These are phyloP conservation scores for Chirona hameri DNA, from an alignment of 2,888 invertebrate species.

Conservation along the genomic window DNA sequence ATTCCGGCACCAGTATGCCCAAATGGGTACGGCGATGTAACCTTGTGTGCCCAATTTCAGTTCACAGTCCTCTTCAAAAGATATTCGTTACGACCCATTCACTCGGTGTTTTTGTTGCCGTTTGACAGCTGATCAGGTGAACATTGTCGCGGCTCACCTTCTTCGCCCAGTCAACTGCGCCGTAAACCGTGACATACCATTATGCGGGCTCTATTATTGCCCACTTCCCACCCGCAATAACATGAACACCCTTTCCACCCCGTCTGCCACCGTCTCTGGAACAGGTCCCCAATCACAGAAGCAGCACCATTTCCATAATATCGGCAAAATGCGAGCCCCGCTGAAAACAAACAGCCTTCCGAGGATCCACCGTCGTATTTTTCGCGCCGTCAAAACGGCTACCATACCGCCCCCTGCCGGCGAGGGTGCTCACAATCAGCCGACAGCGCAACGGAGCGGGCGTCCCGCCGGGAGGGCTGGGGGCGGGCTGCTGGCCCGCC, in stretches of 20 bases:
- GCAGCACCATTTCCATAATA: background rate
- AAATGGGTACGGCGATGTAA: too few relatives aligned
- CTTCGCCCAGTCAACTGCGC: too few relatives aligned
- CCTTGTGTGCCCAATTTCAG: too few relatives aligned
- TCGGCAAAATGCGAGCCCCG: background rate
- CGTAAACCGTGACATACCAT: background rate
- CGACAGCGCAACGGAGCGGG: background rate
- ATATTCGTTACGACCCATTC: too few relatives aligned
- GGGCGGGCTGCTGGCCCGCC: background rate
- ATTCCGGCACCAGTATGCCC: too few relatives aligned
- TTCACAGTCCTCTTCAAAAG: too few relatives aligned
- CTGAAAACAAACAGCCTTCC: slow-evolving; percentile 5
- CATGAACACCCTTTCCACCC: background rate
- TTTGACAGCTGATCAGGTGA: too few relatives aligned
- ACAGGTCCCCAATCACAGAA: background rate
- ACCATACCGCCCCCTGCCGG: background rate
- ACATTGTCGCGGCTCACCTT: too few relatives aligned
- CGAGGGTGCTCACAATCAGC: background rate
- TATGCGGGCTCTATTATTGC: background rate
- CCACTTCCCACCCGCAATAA: background rate
- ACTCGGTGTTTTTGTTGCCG: too few relatives aligned
- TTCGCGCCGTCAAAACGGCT: background rate
- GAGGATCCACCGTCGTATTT: background rate
- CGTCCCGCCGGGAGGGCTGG: background rate
- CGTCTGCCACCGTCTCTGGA: background rate